Conservation (phyloP, 2,888 invertebrate species). For the Sussaba pulchella region DNA sequence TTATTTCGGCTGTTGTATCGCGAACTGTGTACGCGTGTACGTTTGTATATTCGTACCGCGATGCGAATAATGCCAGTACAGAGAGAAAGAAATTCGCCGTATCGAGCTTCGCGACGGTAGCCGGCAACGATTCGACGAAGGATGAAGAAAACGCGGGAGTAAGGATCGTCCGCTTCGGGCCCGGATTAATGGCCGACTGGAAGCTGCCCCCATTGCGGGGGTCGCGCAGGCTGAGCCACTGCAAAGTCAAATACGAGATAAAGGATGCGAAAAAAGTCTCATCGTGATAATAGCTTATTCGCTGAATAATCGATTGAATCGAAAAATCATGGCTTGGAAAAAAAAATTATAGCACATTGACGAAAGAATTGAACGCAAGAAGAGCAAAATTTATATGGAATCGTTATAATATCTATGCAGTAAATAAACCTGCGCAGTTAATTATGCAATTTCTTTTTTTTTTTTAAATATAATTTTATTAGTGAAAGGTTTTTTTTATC, state of each 20-base stretch:
- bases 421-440: no score
- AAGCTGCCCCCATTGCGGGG: slow-evolving; percentile 40
- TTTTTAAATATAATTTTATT: no score
- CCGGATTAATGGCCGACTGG: slow-evolving; percentile 65
- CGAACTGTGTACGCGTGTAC: slow-evolving; percentile 14
- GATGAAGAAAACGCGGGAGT: slow-evolving; percentile 54
- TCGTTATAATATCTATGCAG: no score
- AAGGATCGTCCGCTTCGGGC: slow-evolving; percentile 62
- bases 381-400: no score
- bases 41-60: slow-evolving; percentile 32
- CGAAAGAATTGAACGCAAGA: neutral
- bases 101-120: slow-evolving; percentile 32
- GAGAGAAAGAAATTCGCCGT: slow-evolving; percentile 45
- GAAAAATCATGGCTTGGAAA: slow-evolving; percentile 27
- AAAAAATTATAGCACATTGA: no score
- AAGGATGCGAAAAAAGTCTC: slow-evolving; percentile 16
- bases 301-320: slow-evolving; percentile 47
- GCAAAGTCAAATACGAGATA: slow-evolving; percentile 33
- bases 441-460: no score
- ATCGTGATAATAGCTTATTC: slow-evolving; percentile 26
- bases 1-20: slow-evolving; percentile 69
- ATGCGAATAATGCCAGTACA: slow-evolving; percentile 43
- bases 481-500: no score
- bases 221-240: slow-evolving; percentile 26
- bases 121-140: slow-evolving; percentile 38